Evolutionary conservation across 2,113 vertebrate species (phyloP).

Genomic region (Oryzias javanicus): DNA sequence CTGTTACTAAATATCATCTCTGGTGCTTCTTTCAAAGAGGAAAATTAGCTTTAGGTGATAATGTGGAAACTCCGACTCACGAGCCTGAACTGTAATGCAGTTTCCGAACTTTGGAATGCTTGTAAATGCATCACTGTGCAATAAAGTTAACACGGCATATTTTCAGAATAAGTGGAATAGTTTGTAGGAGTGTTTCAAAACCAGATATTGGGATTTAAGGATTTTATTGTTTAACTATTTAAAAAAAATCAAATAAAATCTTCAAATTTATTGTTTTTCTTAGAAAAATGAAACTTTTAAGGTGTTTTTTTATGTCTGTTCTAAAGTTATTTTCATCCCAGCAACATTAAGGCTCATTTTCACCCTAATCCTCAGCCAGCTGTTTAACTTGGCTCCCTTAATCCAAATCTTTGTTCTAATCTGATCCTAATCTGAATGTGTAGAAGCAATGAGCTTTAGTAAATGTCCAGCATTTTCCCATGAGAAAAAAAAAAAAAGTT

Average conservation of each 20-base stretch:
- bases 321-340: no score
- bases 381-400: slow-evolving; percentile 42
- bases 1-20: slow-evolving; percentile 2
- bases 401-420: slow-evolving; percentile 35
- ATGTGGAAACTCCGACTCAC: slow-evolving; percentile 8
- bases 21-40: not conserved
- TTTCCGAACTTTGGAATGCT: slow-evolving; percentile 46
- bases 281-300: no score
- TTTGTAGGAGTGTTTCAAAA: slow-evolving; percentile 2
- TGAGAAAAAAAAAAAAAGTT: slow-evolving; percentile 55
- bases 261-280: no score
- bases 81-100: slow-evolving; percentile 4
- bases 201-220: not conserved
- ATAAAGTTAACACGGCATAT: slow-evolving; percentile 29
- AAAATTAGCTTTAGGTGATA: slow-evolving; percentile 26
- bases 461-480: slow-evolving; percentile 37
- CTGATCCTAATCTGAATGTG: slow-evolving; percentile 27
- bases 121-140: slow-evolving; percentile 36
- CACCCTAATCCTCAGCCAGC: slow-evolving; percentile 32
- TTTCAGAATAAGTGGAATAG: slow-evolving; percentile 27
- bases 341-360: slow-evolving; percentile 9
- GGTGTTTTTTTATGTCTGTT: no score
- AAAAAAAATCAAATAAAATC: not conserved
- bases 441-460: slow-evolving; percentile 33
- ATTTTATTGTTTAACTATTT: no score